Evolutionary conservation across 2,797 vertebrate species (phyloP).

Genomic region (Lepilemur ruficaudatus): DNA sequence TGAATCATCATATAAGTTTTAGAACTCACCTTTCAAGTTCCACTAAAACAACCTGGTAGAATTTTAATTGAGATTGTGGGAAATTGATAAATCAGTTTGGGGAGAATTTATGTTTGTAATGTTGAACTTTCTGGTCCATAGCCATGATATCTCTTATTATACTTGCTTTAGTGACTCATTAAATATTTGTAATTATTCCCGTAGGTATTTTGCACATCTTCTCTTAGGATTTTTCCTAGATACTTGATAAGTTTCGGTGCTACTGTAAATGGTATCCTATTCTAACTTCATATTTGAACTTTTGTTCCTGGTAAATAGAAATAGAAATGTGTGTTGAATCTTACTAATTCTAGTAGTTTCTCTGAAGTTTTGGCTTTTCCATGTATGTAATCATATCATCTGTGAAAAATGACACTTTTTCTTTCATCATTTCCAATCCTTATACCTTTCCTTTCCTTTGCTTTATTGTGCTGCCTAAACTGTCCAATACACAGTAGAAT

Average conservation of each 20-base stretch:
- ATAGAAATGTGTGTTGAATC: not conserved
- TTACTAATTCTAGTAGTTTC: not conserved
- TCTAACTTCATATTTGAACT: not conserved
- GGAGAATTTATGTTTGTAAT: not conserved
- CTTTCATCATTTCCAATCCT: not conserved
- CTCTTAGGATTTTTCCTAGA: not conserved
- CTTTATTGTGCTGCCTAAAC: not conserved
- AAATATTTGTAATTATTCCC: not conserved
- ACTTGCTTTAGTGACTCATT: not conserved
- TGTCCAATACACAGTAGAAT: not conserved
- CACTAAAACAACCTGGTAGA: not conserved
- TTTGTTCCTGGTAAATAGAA: not conserved
- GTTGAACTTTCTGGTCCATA: not conserved
- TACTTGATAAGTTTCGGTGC: not conserved
- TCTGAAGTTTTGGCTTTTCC: not conserved
- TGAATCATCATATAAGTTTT: not conserved
- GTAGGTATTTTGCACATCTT: not conserved
- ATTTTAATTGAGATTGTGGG: not conserved
- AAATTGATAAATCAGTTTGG: not conserved
- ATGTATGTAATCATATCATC: not conserved
- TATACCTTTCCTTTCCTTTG: not conserved
- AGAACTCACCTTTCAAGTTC: not conserved
- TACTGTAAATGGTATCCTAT: not conserved
- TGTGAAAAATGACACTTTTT: not conserved
- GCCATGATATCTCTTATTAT: not conserved